Conservation (phyloP, 2,113 vertebrate species). For the Bettongia penicillata region DNA sequence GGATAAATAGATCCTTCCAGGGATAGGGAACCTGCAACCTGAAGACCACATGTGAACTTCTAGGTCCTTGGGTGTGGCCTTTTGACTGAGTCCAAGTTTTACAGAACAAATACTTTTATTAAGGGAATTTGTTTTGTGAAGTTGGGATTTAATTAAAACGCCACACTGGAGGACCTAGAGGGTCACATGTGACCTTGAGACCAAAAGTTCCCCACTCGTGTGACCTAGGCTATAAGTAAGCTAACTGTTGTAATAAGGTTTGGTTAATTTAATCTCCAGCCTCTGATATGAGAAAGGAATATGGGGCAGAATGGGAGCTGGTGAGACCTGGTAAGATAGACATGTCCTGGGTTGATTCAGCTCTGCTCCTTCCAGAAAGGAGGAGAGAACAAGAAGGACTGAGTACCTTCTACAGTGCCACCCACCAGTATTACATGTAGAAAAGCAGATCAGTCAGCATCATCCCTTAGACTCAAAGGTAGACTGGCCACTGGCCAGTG, state of each 20-base stretch:
- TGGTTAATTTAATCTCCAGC: background rate
- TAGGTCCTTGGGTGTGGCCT: too few relatives aligned
- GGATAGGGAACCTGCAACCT: too few relatives aligned
- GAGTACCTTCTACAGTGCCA: background rate
- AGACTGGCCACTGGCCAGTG: background rate
- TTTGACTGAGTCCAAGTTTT: too few relatives aligned
- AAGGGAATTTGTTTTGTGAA: too few relatives aligned
- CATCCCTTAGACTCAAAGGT: background rate
- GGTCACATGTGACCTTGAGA: too few relatives aligned
- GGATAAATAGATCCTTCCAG: background rate
- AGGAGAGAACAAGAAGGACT: background rate
- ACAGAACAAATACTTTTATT: too few relatives aligned
- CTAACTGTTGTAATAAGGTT: background rate
- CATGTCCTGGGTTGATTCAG: background rate
- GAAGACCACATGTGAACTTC: too few relatives aligned
- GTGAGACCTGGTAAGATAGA: background rate
- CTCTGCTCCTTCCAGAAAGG: background rate
- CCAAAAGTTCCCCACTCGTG: too few relatives aligned
- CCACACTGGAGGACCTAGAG: too few relatives aligned
- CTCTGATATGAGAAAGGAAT: background rate
- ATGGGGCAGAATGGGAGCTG: background rate
- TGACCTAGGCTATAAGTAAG: background rate
- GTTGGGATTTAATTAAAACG: too few relatives aligned
- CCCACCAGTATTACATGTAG: background rate
- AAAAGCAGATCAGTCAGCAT: background rate